These are phyloP conservation scores for Mionectes olivaceus DNA, from an alignment of 2,797 vertebrate species.

Conservation along the genomic window DNA sequence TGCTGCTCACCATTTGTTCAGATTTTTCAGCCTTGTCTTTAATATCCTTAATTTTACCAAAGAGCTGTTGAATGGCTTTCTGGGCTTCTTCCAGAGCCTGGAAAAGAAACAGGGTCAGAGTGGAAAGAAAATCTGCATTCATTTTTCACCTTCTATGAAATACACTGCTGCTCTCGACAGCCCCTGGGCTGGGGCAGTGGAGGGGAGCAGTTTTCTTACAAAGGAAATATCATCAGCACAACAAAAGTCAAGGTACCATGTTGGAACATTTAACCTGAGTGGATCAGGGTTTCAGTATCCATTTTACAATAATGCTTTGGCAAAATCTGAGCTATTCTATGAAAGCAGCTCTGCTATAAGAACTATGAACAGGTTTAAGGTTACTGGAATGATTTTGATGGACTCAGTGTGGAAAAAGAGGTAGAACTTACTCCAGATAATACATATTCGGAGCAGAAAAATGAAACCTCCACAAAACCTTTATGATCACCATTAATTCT, in stretches of 20 bases:
- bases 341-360: background rate
- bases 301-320: background rate
- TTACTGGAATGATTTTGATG: background rate
- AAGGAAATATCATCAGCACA: background rate
- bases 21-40: slow-evolving; percentile 99
- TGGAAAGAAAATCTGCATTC: background rate
- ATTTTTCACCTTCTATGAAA: slow-evolving; percentile 11
- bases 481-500: background rate
- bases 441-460: background rate
- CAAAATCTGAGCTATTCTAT: background rate
- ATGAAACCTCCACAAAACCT: background rate
- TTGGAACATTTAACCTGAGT: background rate
- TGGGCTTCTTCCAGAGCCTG: slow-evolving; percentile 98
- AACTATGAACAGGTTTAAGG: background rate
- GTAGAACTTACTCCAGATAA: background rate
- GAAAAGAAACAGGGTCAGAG: slow-evolving; percentile 52
- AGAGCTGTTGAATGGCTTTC: slow-evolving; percentile 96
- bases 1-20: slow-evolving; percentile 93
- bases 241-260: background rate
- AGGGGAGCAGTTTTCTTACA: background rate
- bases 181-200: background rate
- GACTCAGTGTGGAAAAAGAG: background rate
- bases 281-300: background rate
- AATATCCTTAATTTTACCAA: slow-evolving; percentile 99
- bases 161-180: background rate